These are phyloP conservation scores for Rutpela maculata DNA, from an alignment of 2,888 invertebrate species.

Conservation along the genomic window DNA sequence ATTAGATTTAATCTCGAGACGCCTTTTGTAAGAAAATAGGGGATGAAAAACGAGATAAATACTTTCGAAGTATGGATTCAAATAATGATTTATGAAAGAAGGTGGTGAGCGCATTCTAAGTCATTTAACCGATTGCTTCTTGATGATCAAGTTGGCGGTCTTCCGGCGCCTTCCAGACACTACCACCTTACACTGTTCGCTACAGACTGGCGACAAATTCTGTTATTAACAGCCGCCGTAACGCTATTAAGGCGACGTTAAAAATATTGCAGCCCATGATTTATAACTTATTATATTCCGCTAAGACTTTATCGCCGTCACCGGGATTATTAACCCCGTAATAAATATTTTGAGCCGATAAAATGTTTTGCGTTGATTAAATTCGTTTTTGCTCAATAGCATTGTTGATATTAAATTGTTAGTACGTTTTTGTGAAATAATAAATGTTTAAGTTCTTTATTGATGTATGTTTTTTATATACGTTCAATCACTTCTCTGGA, in stretches of 20 bases:
- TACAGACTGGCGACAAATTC: constrained; percentile 8
- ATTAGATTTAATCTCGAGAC: not conserved
- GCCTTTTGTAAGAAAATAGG: not conserved
- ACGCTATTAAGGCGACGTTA: constrained; percentile 27
- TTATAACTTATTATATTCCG: constrained; percentile 37
- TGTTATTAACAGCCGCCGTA: constrained; percentile 1
- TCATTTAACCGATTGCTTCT: constrained; percentile 38
- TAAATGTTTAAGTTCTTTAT: too few relatives aligned
- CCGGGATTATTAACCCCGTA: not conserved
- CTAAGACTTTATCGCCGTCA: constrained; percentile 27
- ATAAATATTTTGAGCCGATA: constrained; percentile 18
- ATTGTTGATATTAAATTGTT: not conserved
- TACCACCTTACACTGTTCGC: not conserved
- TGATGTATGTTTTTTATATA: too few relatives aligned
- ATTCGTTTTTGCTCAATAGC: not conserved
- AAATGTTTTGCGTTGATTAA: not conserved
- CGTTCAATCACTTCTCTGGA: too few relatives aligned
- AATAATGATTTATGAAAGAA: constrained; percentile 29
- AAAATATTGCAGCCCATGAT: constrained; percentile 35
- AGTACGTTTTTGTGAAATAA: not conserved
- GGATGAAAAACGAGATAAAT: constrained; percentile 24
- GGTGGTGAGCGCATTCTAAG: constrained; percentile 28
- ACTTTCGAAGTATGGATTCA: constrained; percentile 10
- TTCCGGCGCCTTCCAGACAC: constrained; percentile 17
- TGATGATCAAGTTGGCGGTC: constrained; percentile 25